phyloP scores from a whole-genome alignment of 2,113 vertebrate genomes.

The Percina caprodes region DNA sequence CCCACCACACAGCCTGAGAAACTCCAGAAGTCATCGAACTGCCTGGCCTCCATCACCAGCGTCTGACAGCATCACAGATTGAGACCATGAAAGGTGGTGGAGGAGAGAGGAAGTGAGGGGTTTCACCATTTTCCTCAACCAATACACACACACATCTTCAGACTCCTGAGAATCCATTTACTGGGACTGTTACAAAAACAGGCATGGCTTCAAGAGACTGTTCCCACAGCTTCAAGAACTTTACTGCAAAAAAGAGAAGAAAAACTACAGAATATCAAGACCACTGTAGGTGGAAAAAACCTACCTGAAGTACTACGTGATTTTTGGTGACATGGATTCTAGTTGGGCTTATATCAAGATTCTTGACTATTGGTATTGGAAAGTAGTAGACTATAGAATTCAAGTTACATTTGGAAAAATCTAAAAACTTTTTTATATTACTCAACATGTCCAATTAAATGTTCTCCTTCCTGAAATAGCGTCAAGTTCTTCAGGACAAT shows the following conservation, averaged over 20 bases:
- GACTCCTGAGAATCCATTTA: conserved; percentile 81
- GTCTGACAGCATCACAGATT: conserved; percentile 88
- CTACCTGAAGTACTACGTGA: conserved; percentile 72
- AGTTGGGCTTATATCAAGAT: conserved; percentile 81
- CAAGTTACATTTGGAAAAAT: conserved; percentile 85
- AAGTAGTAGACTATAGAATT: conserved; percentile 84
- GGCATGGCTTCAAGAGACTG: conserved; percentile 88
- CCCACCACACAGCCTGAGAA: conserved; percentile 93
- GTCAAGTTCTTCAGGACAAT: conserved; percentile 80
- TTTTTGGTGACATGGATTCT: conserved; percentile 81
- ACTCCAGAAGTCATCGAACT: conserved; percentile 97
- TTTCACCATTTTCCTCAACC: conserved; percentile 64
- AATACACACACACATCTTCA: conserved; percentile 61
- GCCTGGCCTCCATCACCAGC: conserved; percentile 99
- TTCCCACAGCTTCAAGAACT: conserved; percentile 84
- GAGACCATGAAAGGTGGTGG: conserved; percentile 59
- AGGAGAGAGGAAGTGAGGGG: conserved; percentile 60
- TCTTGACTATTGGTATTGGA: conserved; percentile 83
- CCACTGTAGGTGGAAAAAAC: conserved; percentile 63
- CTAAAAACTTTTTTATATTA: conserved; percentile 79
- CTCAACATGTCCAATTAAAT: conserved; percentile 83
- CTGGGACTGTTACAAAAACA: conserved; percentile 87
- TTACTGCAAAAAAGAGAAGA: conserved; percentile 80
- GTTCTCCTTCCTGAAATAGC: conserved; percentile 83
- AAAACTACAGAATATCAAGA: conserved; percentile 70